Evolutionary conservation across 2,888 invertebrate genomes (phyloP), one percentile per base, ranked within the genome.

Genomic region (Amblyjoppa fuscipennis): DNA sequence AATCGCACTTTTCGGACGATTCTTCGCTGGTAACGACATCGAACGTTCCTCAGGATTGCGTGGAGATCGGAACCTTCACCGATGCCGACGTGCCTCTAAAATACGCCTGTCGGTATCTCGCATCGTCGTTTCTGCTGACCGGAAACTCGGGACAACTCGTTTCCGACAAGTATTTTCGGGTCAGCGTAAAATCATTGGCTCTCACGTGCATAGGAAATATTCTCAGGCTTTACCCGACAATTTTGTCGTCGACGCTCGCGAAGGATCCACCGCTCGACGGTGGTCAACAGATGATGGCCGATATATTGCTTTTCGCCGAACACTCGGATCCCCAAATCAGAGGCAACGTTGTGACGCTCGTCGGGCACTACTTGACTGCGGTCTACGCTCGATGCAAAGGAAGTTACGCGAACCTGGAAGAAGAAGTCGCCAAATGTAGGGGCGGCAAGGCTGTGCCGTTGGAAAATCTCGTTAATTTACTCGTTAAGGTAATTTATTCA

Each of bases 141-240:
- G 97, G 97, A 84, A 87, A 91, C 73, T 93, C 94, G 41, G 96
- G 96, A 6, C 95, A 95, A 3, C 92, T 97, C 70, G 96, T 97
- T 87, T 94, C 97, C 1, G 99, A 99, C 92, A 96, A 96, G 93
- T 95, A 95, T 31, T 96, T 98, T 51, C 95, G 99, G 51, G 98
- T 99, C 45, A 99, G 99, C 82, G 97, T 98, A 0, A 99, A 99
- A 94, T 97, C 98, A 7, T 96, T 99, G 53, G 98, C 98, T 0
- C 93, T 99, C 28, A 96, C 96, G 77, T 98, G 98, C 92, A 93
- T 99, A 31, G 96, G 97, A 0, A 96, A 96, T 88, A 96, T 98
- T 77, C 94, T 98, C 51, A 96, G 96, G 56, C 93, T 98, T 34
- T 96, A 96, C 90, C 98, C 99, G 0, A 95, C 96, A 87, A 95